Base-by-base conservation (phyloP, 2,797 vertebrate genomes). In the Simalia tracyae region DNA sequence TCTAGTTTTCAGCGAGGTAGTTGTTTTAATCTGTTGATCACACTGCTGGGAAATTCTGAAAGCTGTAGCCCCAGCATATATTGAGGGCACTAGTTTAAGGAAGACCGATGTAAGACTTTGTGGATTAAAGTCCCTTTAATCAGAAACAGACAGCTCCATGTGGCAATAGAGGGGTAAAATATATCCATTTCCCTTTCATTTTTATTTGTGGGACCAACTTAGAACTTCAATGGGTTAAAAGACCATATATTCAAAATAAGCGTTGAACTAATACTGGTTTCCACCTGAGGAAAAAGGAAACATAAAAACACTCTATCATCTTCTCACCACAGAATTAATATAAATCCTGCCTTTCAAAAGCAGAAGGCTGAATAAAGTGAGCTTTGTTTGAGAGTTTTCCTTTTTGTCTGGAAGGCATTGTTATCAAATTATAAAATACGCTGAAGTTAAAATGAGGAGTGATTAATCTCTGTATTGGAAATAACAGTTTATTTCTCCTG, bases 241-340 rank as follows among this genome's bases (percentile, higher is more conserved):
- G 90, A 86, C 11, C 17, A 0, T 86, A 89, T 90, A 90, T 95
- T 93, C 86, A 57, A 87, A 92, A 94, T 90, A 4, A 36, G 42
- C 63, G 24, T 24, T 94, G 64, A 90, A 91, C 28, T 95, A 93
- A 93, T 59, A 84, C 63, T 0, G 0, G 36, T 89, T 94, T 94
- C 91, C 89, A 85, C 66, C 42, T 42, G 56, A 60, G 0, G 0
- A 96, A 95, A 2, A 90, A 28, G 11, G 84, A 94, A 95, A 96
- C 89, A 93, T 90, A 93, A 7, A 92, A 95, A 95, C 89, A 24
- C 19, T 54, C 31, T 95, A 91, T 94, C 42, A 84, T 90, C 90
- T 94, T 94, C 93, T 85, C 57, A 88, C 54, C 22, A 31, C 22
- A 60, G 86, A 94, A 81, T 89, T 86, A 94, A 95, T 93, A 89